These are phyloP conservation scores for Brachionus manjavacas DNA, from an alignment of 1,140 invertebrate species.

Conservation along the genomic window DNA sequence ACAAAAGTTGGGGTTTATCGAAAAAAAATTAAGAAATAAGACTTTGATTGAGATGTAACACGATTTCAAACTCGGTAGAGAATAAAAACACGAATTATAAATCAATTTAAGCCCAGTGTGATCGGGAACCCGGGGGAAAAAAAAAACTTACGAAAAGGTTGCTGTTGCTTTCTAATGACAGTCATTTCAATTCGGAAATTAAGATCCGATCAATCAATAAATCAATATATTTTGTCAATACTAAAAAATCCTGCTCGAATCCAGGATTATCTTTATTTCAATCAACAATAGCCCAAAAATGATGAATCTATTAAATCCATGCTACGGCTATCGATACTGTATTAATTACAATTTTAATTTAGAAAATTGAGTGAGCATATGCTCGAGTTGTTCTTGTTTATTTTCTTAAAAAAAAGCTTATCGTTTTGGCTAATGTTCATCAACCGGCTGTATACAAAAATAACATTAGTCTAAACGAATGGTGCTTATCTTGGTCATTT, in stretches of 20 bases:
- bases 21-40: neutral
- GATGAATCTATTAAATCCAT: constrained; percentile 1
- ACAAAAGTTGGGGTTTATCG: neutral
- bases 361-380: constrained; percentile 14
- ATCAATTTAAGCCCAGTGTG: constrained; percentile 2
- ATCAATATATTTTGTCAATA: constrained; percentile 32
- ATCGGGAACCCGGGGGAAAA: neutral
- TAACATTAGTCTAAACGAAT: neutral
- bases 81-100: neutral
- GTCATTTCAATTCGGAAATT: neutral
- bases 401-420: neutral
- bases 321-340: neutral
- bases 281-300: neutral
- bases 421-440: neutral
- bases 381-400: neutral
- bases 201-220: constrained; percentile 30
- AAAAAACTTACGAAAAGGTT: neutral
- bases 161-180: constrained; percentile 12
- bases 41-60: constrained; percentile 11
- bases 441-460: neutral
- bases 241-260: neutral
- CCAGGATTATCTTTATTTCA: constrained; percentile 21
- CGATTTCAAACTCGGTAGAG: neutral
- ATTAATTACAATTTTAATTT: constrained; percentile 37
- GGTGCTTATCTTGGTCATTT: neutral